These are phyloP conservation scores for Nephotettix cincticeps DNA, from an alignment of 1,140 invertebrate species.

Conservation along the genomic window DNA sequence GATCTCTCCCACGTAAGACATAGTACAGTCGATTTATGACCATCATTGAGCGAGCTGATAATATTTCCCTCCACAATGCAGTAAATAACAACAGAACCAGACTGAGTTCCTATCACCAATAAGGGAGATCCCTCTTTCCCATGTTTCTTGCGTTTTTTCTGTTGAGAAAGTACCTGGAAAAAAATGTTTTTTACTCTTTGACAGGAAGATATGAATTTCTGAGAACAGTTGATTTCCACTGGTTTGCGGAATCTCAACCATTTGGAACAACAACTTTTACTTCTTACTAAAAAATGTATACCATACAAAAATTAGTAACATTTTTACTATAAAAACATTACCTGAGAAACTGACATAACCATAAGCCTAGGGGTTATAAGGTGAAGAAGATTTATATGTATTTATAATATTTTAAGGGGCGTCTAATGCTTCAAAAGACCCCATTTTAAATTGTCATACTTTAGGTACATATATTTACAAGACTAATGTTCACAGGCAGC, in stretches of 20 bases:
- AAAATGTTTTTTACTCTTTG: too few species aligned
- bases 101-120: constrained; percentile 63
- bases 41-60: constrained; percentile 49
- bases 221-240: background rate
- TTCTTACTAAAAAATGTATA: too few species aligned
- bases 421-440: too few species aligned
- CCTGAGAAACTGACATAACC: background rate
- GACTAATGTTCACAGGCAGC: too few species aligned
- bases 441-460: too few species aligned
- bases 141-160: constrained; percentile 42
- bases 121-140: constrained; percentile 36
- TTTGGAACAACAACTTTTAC: background rate
- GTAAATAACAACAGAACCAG: constrained; percentile 64
- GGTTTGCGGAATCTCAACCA: background rate
- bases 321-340: background rate
- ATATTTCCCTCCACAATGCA: constrained; percentile 62
- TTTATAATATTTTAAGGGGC: too few species aligned
- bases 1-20: constrained; percentile 48
- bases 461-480: too few species aligned
- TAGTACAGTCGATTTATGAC: constrained; percentile 48
- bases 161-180: background rate
- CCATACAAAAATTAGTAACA: too few species aligned
- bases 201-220: too few species aligned
- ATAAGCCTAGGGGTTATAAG: too few species aligned
- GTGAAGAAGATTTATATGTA: too few species aligned